phyloP scores from a whole-genome alignment of 2,888 invertebrate genomes.

The Rhagonycha lutea region DNA sequence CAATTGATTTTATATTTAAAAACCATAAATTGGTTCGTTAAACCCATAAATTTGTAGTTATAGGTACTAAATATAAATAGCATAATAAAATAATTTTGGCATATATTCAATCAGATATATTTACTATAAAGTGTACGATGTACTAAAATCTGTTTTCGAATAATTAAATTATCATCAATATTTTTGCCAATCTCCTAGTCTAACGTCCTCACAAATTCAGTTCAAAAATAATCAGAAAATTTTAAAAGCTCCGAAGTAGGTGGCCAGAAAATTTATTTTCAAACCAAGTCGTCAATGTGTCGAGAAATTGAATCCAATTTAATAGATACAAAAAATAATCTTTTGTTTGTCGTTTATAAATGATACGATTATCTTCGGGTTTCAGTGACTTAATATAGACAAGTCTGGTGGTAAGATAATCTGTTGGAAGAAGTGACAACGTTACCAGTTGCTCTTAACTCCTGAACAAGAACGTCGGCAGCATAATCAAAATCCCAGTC shows the following conservation, averaged over 20 bases:
- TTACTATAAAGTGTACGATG: not conserved
- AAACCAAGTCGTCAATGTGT: not conserved
- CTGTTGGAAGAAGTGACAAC: not conserved
- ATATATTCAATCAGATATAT: not conserved
- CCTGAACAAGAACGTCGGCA: slow-evolving; percentile 5
- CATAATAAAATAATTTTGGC: not conserved
- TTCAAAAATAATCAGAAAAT: not conserved
- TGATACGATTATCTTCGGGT: not conserved
- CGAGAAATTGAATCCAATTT: not conserved
- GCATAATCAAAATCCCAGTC: slow-evolving; percentile 1
- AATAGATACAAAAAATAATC: not conserved
- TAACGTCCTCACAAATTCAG: not conserved
- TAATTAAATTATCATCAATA: not conserved
- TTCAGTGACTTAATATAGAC: slow-evolving; percentile 3
- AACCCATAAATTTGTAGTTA: not conserved
- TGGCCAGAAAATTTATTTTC: not conserved
- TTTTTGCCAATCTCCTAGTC: not conserved
- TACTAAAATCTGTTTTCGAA: not conserved
- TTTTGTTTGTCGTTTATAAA: not conserved
- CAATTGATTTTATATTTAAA: not conserved
- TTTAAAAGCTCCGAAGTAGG: not conserved
- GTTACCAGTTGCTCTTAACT: slow-evolving; percentile 4
- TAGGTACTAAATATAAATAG: not conserved
- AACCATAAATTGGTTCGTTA: not conserved
- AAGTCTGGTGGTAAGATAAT: not conserved